These are phyloP conservation scores for Serripes groenlandicus DNA, from an alignment of 2,888 invertebrate genomes.

Conservation along the genomic window DNA sequence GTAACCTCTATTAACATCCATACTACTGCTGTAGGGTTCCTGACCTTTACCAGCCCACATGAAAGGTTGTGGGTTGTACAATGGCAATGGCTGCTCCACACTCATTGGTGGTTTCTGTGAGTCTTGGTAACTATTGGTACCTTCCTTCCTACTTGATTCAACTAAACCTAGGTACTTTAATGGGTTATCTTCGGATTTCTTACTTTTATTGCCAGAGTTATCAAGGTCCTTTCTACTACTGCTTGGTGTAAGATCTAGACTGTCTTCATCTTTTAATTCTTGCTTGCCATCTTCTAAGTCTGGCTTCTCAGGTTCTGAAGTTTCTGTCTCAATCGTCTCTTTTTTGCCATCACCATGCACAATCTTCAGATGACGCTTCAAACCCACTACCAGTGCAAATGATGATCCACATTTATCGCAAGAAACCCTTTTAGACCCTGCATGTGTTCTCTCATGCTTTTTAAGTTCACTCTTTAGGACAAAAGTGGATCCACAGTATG, in stretches of 20 bases:
- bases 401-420: slow-evolving; percentile 8
- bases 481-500: slow-evolving; percentile 1
- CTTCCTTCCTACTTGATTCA: neutral
- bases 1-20: slow-evolving; percentile 5
- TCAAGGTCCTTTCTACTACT: neutral
- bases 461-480: slow-evolving; percentile 14
- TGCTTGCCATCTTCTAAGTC: neutral
- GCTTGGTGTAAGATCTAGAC: neutral
- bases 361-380: slow-evolving; percentile 15
- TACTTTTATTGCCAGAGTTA: neutral
- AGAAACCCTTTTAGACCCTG: neutral
- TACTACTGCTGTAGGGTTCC: neutral
- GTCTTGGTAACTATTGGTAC: neutral
- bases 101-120: neutral
- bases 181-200: neutral
- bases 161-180: neutral
- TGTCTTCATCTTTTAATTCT: neutral
- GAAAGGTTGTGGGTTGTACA: slow-evolving; percentile 12
- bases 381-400: slow-evolving; percentile 8
- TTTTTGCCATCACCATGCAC: neutral
- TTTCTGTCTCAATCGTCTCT: neutral
- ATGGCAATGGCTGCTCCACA: slow-evolving; percentile 10
- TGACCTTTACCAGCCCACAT: slow-evolving; percentile 18
- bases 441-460: slow-evolving; percentile 20
- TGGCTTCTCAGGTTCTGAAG: neutral